These are phyloP conservation scores for Lagocephalus sceleratus DNA, from an alignment of 2,797 vertebrate species.

Conservation along the genomic window DNA sequence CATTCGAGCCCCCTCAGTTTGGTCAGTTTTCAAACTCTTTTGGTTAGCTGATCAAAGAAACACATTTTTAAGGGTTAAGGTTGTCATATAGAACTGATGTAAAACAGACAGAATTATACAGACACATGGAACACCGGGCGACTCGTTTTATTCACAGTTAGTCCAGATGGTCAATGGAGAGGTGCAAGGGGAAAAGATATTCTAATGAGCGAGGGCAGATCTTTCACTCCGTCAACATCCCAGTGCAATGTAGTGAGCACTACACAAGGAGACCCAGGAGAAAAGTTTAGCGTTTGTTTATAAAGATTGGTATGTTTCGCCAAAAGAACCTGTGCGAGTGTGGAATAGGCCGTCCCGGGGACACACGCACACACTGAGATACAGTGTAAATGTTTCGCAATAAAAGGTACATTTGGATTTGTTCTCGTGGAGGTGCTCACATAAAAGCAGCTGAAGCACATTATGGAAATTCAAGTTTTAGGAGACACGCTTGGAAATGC, in stretches of 20 bases:
- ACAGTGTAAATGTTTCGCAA: not conserved
- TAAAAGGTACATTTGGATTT: conserved; percentile 7
- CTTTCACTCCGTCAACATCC: conserved; percentile 63
- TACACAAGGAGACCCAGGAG: not conserved
- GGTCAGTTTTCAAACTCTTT: too few relatives aligned
- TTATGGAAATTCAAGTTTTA: conserved; percentile 8
- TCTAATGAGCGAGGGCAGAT: conserved; percentile 51
- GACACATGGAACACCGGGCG: not conserved
- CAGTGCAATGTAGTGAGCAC: conserved; percentile 42
- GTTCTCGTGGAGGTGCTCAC: not conserved
- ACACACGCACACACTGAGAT: not conserved
- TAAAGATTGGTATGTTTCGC: too few relatives aligned
- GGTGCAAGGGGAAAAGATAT: conserved; percentile 26
- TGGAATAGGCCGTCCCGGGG: too few relatives aligned
- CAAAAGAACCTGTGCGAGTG: too few relatives aligned
- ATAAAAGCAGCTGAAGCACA: not conserved
- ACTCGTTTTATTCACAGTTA: conserved; percentile 8
- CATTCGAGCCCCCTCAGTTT: too few relatives aligned
- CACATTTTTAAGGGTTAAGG: too few relatives aligned
- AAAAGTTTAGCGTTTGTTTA: not conserved
- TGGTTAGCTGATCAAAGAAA: too few relatives aligned
- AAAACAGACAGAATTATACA: not conserved
- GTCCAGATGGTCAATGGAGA: conserved; percentile 66
- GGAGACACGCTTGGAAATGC: conserved; percentile 2
- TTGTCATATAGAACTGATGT: conserved; percentile 1